phyloP scores from a whole-genome alignment of 1,140 invertebrate genomes.

The Marisa cornuarietis region DNA sequence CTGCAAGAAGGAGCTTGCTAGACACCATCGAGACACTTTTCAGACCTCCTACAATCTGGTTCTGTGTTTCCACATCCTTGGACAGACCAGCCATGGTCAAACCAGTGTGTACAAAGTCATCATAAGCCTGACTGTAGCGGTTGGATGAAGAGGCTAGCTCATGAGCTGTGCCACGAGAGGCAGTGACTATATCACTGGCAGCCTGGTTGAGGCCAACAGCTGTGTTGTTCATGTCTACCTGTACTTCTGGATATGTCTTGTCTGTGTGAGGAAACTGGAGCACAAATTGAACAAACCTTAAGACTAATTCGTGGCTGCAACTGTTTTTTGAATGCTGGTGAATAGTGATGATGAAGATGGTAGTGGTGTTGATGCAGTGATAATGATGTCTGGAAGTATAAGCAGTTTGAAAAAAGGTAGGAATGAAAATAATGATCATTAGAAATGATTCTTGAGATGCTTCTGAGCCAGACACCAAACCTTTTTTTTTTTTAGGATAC shows the following conservation, averaged over 20 bases:
- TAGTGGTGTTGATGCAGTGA: no score
- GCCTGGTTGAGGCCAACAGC: constrained; percentile 85
- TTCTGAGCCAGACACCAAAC: no score
- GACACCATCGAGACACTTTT: constrained; percentile 89
- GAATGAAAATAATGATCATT: no score
- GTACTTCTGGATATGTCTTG: constrained; percentile 74
- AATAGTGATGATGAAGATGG: no score
- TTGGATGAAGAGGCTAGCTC: constrained; percentile 79
- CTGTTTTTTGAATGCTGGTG: no score
- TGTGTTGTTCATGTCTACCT: constrained; percentile 83
- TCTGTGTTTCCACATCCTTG: constrained; percentile 59
- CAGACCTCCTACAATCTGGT: constrained; percentile 82
- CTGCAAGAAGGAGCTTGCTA: constrained; percentile 85
- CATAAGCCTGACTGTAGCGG: constrained; percentile 81
- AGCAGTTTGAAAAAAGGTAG: no score
- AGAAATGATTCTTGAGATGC: no score
- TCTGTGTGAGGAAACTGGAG: constrained; percentile 56
- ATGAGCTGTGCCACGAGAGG: constrained; percentile 73
- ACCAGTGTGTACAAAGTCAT: constrained; percentile 70
- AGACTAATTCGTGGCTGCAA: no score
- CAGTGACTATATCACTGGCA: constrained; percentile 78
- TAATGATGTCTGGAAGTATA: no score
- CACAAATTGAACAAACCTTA: no score
- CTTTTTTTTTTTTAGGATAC: no score
- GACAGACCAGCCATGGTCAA: constrained; percentile 53